Percentiles rank a stretch among this genome's conserved stretches.
These are phyloP conservation scores for Troides aeacus DNA, from an alignment of 2,888 invertebrate genomes.

Conservation along the genomic window DNA sequence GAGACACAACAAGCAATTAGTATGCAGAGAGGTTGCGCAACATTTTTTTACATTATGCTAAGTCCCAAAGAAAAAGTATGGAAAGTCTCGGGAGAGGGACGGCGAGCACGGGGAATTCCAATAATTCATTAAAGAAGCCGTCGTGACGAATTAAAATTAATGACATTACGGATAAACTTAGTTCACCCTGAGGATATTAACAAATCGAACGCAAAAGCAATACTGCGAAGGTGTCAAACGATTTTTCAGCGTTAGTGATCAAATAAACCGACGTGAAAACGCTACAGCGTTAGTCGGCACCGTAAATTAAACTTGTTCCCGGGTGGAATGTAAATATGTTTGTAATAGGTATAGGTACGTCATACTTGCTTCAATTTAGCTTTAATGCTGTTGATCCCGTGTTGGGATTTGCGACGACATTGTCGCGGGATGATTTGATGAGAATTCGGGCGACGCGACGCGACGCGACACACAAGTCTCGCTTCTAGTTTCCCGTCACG, in stretches of 20 bases:
- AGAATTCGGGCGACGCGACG: slow-evolving; percentile 65
- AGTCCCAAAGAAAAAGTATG: slow-evolving; percentile 73
- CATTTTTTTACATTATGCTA: slow-evolving; percentile 79
- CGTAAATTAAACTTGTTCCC: slow-evolving; percentile 20
- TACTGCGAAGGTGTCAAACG: slow-evolving; percentile 60
- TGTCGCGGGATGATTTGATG: slow-evolving; percentile 77
- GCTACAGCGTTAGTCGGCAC: slow-evolving; percentile 14
- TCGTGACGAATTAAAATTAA: slow-evolving; percentile 80
- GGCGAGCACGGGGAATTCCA: slow-evolving; percentile 70
- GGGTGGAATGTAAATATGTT: slow-evolving; percentile 25
- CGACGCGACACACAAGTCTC: slow-evolving; percentile 66
- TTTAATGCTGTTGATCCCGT: slow-evolving; percentile 75
- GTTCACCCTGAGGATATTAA: slow-evolving; percentile 73
- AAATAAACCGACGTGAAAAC: slow-evolving; percentile 16
- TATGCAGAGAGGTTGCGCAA: slow-evolving; percentile 71
- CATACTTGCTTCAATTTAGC: slow-evolving; percentile 67
- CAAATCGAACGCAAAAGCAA: slow-evolving; percentile 65
- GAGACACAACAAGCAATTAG: slow-evolving; percentile 77
- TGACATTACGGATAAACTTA: slow-evolving; percentile 71
- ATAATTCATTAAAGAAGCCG: slow-evolving; percentile 77
- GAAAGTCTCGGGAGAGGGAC: slow-evolving; percentile 56
- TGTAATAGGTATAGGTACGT: slow-evolving; percentile 39
- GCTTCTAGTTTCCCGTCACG: slow-evolving; percentile 78
- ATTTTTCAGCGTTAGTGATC: slow-evolving; percentile 22
- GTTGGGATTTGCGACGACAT: slow-evolving; percentile 74